Conservation (phyloP, 2,888 invertebrate genomes). For the Scaptomyza parva region DNA sequence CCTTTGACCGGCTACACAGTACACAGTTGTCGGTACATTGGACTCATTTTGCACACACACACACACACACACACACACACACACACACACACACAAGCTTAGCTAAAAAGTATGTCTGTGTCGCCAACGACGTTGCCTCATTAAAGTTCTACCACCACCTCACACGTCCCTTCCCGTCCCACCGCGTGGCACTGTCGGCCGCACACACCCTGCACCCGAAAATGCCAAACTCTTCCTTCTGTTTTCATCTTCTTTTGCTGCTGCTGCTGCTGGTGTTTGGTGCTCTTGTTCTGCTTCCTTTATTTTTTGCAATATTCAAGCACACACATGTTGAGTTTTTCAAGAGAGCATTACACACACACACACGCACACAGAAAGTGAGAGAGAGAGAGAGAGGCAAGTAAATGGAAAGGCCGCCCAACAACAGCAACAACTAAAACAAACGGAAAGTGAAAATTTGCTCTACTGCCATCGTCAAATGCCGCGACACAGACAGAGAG, state of each 20-base stretch:
- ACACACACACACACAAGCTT: constrained; percentile 64
- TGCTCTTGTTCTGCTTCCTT: constrained; percentile 78
- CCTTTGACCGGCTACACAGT: constrained; percentile 15
- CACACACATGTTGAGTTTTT: constrained; percentile 33
- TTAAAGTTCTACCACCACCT: constrained; percentile 64
- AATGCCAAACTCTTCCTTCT: constrained; percentile 78
- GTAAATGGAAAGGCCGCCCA: constrained; percentile 78
- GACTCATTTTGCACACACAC: constrained; percentile 75
- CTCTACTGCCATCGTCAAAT: constrained; percentile 72
- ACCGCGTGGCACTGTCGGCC: background rate
- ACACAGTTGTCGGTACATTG: constrained; percentile 73
- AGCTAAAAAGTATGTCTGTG: constrained; percentile 77
- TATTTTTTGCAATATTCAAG: constrained; percentile 70
- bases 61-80: constrained; percentile 73
- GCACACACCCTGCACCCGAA: constrained; percentile 27
- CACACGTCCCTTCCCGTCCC: constrained; percentile 6
- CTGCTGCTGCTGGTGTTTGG: constrained; percentile 36
- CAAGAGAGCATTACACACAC: constrained; percentile 32
- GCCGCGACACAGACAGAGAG: constrained; percentile 2
- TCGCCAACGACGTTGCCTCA: constrained; percentile 70
- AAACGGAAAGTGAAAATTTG: constrained; percentile 85
- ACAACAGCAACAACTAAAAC: constrained; percentile 81
- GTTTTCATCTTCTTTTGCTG: constrained; percentile 34
- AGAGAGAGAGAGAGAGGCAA: constrained; percentile 34
- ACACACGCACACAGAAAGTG: constrained; percentile 24